Conservation (phyloP, 2,797 vertebrate genomes). For the Eulemur rubriventer region DNA sequence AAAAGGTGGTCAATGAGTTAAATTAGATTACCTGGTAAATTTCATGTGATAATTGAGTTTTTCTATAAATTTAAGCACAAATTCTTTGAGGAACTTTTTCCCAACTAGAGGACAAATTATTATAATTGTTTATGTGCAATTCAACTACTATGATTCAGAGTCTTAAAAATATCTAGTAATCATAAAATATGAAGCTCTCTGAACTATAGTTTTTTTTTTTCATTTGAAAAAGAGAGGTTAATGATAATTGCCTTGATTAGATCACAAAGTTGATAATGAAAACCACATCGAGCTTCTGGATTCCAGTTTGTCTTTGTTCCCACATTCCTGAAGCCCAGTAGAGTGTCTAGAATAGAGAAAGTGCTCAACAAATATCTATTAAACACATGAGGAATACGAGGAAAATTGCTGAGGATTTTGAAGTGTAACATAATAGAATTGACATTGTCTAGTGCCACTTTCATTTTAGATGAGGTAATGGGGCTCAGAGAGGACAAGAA, state of each 20-base stretch:
- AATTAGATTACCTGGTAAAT: constrained; percentile 61
- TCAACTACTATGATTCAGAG: background rate
- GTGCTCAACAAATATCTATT: background rate
- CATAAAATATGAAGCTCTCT: background rate
- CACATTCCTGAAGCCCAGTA: background rate
- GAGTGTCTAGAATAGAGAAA: background rate
- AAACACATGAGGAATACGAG: background rate
- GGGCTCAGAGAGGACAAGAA: background rate
- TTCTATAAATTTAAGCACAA: constrained; percentile 33
- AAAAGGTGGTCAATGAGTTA: constrained; percentile 30
- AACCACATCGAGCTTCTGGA: background rate
- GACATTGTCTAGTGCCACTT: background rate
- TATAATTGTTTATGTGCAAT: background rate
- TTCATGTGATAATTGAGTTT: background rate
- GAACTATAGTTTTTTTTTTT: background rate
- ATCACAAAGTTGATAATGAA: background rate
- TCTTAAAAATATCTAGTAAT: background rate
- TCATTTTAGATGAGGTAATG: background rate
- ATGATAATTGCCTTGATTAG: background rate
- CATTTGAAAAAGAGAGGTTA: background rate
- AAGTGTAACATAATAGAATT: background rate
- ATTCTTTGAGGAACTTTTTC: constrained; percentile 30
- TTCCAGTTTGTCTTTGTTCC: background rate
- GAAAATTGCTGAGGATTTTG: background rate
- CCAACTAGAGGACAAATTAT: background rate